A percentile compares a stretch with the other conserved stretches of the same genome.
Evolutionary conservation across 2,888 invertebrate genomes (phyloP).

Genomic region (Sesamia inferens): DNA sequence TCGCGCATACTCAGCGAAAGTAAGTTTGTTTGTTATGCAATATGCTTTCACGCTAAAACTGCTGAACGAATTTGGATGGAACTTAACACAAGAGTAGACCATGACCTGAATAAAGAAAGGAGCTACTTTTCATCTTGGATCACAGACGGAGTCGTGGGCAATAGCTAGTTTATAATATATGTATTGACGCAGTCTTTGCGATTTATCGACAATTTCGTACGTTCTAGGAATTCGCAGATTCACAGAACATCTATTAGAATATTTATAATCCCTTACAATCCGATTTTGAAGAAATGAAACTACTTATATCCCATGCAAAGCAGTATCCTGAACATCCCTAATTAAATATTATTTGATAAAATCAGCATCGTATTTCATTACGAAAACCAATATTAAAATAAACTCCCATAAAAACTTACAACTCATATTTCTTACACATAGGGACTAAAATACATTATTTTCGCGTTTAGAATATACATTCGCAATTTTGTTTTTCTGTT

Average conservation of each 20-base stretch:
- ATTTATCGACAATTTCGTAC: background rate
- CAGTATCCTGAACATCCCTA: conserved; percentile 52
- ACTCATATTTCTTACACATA: conserved; percentile 31
- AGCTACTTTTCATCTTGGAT: too few relatives aligned
- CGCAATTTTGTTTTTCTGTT: conserved; percentile 63
- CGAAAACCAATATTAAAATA: conserved; percentile 34
- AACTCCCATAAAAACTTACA: background rate
- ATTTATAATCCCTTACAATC: background rate
- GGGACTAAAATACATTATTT: conserved; percentile 57
- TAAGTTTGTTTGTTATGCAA: too few relatives aligned
- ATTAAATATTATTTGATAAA: conserved; percentile 72
- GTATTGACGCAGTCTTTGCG: background rate
- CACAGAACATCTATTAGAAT: background rate
- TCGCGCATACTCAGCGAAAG: too few relatives aligned
- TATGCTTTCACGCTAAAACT: too few relatives aligned
- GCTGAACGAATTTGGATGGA: too few relatives aligned
- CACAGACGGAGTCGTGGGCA: too few relatives aligned
- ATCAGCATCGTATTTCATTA: conserved; percentile 60
- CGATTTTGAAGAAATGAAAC: background rate
- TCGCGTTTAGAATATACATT: background rate
- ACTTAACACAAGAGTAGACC: too few relatives aligned
- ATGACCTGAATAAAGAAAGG: too few relatives aligned
- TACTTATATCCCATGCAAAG: background rate
- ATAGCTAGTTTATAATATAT: background rate
- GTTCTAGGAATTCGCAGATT: background rate